Conservation (phyloP, 2,888 invertebrate species). For the Polydrusus pterygomalis region DNA sequence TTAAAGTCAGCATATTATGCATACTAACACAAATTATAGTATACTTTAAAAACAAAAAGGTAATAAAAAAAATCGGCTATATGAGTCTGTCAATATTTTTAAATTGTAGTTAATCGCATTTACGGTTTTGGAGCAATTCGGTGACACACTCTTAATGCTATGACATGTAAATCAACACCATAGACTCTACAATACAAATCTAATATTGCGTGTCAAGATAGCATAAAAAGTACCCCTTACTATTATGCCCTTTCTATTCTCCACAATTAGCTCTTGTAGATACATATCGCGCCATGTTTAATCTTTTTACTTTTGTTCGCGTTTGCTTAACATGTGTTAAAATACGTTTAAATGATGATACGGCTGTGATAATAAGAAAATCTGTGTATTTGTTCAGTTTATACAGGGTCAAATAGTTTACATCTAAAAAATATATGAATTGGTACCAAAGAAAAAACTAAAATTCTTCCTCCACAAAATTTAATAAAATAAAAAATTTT, state of each 20-base stretch:
- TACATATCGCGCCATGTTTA: conserved; percentile 40
- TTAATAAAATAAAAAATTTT: too few species aligned
- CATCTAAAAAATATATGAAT: too few species aligned
- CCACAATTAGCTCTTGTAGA: conserved; percentile 46
- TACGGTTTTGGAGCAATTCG: too few species aligned
- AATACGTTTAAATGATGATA: conserved; percentile 24
- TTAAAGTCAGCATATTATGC: too few species aligned
- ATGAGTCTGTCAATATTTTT: too few species aligned
- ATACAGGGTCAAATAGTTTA: not conserved
- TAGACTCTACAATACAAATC: not conserved
- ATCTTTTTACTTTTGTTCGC: conserved; percentile 37
- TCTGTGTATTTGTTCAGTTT: conserved; percentile 12
- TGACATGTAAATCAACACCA: not conserved
- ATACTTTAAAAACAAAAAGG: too few species aligned
- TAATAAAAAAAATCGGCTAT: too few species aligned
- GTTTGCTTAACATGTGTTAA: conserved; percentile 38
- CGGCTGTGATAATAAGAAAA: conserved; percentile 11
- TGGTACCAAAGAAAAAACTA: too few species aligned
- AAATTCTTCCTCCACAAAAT: too few species aligned
- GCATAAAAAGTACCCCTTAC: conserved; percentile 34
- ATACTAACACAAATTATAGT: too few species aligned
- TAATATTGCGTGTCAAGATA: conserved; percentile 41
- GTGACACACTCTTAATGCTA: too few species aligned
- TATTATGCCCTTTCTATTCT: conserved; percentile 41
- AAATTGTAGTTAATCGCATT: too few species aligned